Evolutionary conservation across 2,888 invertebrate species (phyloP).

Genomic region (Camponotus fellah): DNA sequence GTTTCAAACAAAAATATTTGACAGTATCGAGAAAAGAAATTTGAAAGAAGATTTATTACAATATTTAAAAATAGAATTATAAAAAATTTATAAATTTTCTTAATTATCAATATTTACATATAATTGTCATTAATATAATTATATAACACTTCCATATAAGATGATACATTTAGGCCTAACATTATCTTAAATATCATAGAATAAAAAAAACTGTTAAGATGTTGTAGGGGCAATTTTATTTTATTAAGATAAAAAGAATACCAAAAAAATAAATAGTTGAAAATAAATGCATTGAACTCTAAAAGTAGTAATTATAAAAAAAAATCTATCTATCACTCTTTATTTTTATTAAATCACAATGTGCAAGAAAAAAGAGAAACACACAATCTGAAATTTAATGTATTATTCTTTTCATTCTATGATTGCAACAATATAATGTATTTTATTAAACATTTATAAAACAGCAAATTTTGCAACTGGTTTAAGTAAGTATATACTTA

Average conservation of each 20-base stretch:
- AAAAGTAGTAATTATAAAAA: conserved; percentile 20
- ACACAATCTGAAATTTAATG: not conserved
- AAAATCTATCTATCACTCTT: too few species aligned
- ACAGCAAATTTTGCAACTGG: conserved; percentile 29
- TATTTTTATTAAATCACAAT: not conserved
- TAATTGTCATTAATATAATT: not conserved
- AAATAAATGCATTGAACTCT: not conserved
- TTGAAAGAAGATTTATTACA: not conserved
- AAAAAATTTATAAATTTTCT: not conserved
- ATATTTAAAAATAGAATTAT: conserved; percentile 2
- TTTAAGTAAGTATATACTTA: conserved; percentile 18
- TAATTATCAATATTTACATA: not conserved
- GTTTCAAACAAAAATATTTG: conserved; percentile 10
- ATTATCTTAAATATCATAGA: not conserved
- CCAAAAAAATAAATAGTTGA: not conserved
- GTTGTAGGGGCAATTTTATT: not conserved
- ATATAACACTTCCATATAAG: not conserved
- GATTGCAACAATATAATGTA: conserved; percentile 17
- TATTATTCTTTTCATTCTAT: not conserved
- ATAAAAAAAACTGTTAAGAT: not conserved
- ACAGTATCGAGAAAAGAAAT: not conserved
- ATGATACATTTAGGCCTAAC: not conserved
- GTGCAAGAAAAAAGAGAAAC: not conserved
- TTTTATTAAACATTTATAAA: conserved; percentile 1
- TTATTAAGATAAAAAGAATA: not conserved